Evolutionary conservation across 1,140 invertebrate genomes (phyloP).

Genomic region (Hypsibius dujardini): DNA sequence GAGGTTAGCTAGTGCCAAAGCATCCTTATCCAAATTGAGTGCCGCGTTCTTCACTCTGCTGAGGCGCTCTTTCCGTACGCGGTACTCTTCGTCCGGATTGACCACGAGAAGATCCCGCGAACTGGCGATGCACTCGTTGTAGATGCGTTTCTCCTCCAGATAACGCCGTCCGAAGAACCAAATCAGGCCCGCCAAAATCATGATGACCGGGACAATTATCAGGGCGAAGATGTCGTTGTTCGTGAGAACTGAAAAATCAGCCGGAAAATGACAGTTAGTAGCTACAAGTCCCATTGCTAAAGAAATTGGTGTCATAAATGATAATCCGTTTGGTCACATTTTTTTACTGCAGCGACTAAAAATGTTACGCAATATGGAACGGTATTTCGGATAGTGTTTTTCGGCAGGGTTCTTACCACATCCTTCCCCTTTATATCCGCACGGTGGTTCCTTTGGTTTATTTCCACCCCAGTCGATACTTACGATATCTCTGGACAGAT

Average conservation of each 20-base stretch:
- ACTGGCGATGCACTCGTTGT: background rate
- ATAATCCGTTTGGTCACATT: background rate
- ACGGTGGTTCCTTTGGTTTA: no score
- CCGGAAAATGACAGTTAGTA: background rate
- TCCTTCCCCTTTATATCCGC: no score
- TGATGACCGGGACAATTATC: background rate
- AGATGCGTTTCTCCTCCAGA: background rate
- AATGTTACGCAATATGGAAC: background rate
- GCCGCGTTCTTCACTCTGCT: background rate
- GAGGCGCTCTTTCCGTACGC: background rate
- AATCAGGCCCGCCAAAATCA: background rate
- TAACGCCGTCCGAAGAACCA: background rate
- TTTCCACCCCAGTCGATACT: no score
- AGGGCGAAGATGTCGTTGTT: background rate
- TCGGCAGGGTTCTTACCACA: no score
- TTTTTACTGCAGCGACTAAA: background rate
- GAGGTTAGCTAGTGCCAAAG: background rate
- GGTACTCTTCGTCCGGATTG: conserved; percentile 1
- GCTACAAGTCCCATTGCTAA: background rate
- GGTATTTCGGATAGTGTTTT: background rate
- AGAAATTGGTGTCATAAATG: background rate
- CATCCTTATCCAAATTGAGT: background rate
- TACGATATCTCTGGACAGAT: no score
- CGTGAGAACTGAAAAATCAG: background rate
- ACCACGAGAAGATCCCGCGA: background rate